Percentiles rank a stretch among this genome's conserved stretches.
phyloP scores from a whole-genome alignment of 2,888 invertebrate genomes.

The Tachystola acroxantha region DNA sequence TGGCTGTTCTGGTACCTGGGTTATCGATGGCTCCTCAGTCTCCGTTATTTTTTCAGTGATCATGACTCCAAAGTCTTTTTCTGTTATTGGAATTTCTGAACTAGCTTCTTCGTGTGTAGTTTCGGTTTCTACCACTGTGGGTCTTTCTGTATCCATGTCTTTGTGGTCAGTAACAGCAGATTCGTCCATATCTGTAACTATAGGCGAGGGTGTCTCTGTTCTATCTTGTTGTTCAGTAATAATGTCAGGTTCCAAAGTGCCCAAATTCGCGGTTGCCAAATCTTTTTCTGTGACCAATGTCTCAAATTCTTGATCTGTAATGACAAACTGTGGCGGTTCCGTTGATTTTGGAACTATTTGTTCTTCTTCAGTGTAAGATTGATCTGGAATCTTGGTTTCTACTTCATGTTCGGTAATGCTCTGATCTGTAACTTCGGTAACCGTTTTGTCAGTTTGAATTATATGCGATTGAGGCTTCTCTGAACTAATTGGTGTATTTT shows the following conservation, averaged over 20 bases:
- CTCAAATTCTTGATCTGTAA: neutral
- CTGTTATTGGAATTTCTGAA: neutral
- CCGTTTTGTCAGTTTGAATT: neutral
- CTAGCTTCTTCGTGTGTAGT: neutral
- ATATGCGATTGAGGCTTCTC: constrained; percentile 1
- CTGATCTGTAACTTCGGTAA: neutral
- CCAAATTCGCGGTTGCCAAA: too few relatives aligned
- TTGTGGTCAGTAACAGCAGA: neutral
- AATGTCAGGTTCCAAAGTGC: neutral
- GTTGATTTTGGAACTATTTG: neutral
- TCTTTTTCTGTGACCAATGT: neutral
- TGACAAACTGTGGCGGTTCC: constrained; percentile 4
- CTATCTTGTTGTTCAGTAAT: constrained; percentile 2
- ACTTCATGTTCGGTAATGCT: neutral
- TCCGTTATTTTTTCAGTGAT: neutral
- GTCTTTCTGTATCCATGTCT: neutral
- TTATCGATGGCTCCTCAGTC: neutral
- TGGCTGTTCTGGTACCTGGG: neutral
- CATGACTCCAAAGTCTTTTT: neutral
- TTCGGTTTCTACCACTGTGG: neutral
- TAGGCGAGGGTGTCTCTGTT: neutral
- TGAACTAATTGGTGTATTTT: neutral
- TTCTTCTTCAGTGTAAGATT: neutral
- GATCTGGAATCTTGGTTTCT: neutral
- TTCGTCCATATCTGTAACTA: neutral